Base-by-base conservation (phyloP, 2,888 invertebrate genomes). In the Xiphydria camelus region DNA sequence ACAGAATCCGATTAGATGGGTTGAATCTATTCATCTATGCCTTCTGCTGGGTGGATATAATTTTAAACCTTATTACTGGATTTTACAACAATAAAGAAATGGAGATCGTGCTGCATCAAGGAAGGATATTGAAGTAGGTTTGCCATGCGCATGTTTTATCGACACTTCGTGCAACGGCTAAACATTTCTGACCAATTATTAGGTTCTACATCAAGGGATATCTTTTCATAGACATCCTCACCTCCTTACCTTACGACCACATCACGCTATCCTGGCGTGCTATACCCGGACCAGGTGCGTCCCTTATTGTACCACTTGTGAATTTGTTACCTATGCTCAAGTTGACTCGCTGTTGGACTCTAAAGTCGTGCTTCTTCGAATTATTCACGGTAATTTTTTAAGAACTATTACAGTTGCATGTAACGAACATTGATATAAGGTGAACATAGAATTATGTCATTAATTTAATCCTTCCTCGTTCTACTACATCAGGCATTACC, bases 201-300 rank as follows among this genome's bases (percentile, higher is more conserved):
- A 70, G 71, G 12, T 50, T 41, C 1, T 74, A 74, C 44, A 1
- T 59, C 0, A 59, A 45, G 41, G 47, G 59, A 2, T 70, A 56
- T 46, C 41, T 74, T 5, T 1, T 70, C 4, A 32, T 61, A 15
- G 74, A 74, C 39, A 25, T 66, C 10, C 2, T 71, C 2, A 66
- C 73, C 3, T 72, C 73, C 1, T 35, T 73, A 25, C 69, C 73
- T 1, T 73, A 69, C 47, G 72, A 73, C 49, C 49, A 57, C 7
- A 51, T 73, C 3, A 73, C 72, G 6, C 23, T 55, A 4, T 22
- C 45, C 2, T 70, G 66, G 67, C 63, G 73, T 42, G 39, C 45
- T 25, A 20, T 54, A n/a, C 68, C 71, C 3, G 68, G 66, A 19
- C 34, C 57, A 4, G 20, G 58, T 31, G 49, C 60, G 1, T 55